Evolutionary conservation across 2,797 vertebrate genomes (phyloP), one percentile per base, ranked within the genome.

Genomic region (Eospalax fontanierii): DNA sequence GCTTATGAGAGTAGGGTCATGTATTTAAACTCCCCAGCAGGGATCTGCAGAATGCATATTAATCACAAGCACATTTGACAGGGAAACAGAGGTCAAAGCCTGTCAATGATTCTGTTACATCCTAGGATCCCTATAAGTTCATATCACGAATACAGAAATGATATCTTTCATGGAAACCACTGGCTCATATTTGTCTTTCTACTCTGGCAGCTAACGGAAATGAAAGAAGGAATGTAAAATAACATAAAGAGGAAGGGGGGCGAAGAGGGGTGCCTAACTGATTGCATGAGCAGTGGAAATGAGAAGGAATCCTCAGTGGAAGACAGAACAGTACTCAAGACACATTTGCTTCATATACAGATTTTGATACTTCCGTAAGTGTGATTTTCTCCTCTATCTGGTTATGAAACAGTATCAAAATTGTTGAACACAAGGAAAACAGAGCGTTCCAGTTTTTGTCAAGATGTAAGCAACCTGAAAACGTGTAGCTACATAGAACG

Each of bases 381-480:
- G 4, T 75, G 80, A 68, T 76, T 93, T 80, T 86, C 8, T 40
- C 5, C 4, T 71, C 86, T 83, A 61, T 40, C 76, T 80, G 30
- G 38, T 71, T 24, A 68, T 80, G n/a, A 90, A 92, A 88, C 21
- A 46, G 30, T 46, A 26, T 38, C 6, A 66, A 66, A 76, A 87
- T 43, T 94, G 4, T 81, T 83, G 84, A 93, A 50, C 14, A 61
- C 18, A 21, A 85, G 82, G 43, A 22, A 83, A 91, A 63, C 2
- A 50, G 59, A 59, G 16, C 22, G 28, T 66, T 83, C 33, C 40
- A 46, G 35, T 86, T 94, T 93, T 87, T 38, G 46, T 88, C 75
- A 78, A n/a, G 75, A 54, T 91, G 61, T 78, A 82, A 89, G 14
- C 63, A 91, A 89, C 61, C 66, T 81, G 76, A 88, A 43, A 93